Evolutionary conservation across 2,113 vertebrate genomes (phyloP), one percentile per base, ranked within the genome.

Genomic region (Archocentrus centrarchus): DNA sequence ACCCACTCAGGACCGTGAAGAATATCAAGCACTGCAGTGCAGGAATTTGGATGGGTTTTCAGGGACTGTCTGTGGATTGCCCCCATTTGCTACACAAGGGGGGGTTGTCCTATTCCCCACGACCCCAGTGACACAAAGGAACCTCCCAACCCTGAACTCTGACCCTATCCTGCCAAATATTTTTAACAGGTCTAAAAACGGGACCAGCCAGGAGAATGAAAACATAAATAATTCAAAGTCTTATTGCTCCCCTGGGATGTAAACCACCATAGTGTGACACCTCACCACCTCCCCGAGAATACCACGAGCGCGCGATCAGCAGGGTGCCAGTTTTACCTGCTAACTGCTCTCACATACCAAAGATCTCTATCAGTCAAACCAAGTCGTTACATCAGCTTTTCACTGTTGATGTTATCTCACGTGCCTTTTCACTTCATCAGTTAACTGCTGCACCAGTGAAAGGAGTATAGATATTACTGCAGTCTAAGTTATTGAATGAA

Each of bases 161-260:
- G 89, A 91, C 91, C 91, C 59, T 27, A 50, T 75, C 60, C 87
- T 76, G 47, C 77, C 80, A 70, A 50, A 50, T 50, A 66, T 70
- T 35, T 80, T 70, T 84, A 87, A 81, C 80, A 86, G 79, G 79
- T 84, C 87, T 59, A 18, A 64, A 93, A 90, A 89, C 78, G 64
- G 75, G 68, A 84, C 73, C 81, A 87, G 88, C 89, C 62, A 86
- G 39, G 37, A 88, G 47, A 60, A 59, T 83, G 77, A 75, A 64
- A 57, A 81, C 68, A 82, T 85, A 82, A 87, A 92, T 92, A 86
- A 93, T 90, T 89, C 86, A 92, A 80, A 87, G 68, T 63, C 77
- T 91, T 82, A 93, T 92, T 91, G 86, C 86, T 89, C 92, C 89
- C 87, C 22, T 10, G 91, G 89, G 93, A 87, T 73, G 83, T 83